Evolutionary conservation across 2,797 vertebrate species (phyloP), one percentile per base, ranked within the genome.

Genomic region (Meda fulgida): DNA sequence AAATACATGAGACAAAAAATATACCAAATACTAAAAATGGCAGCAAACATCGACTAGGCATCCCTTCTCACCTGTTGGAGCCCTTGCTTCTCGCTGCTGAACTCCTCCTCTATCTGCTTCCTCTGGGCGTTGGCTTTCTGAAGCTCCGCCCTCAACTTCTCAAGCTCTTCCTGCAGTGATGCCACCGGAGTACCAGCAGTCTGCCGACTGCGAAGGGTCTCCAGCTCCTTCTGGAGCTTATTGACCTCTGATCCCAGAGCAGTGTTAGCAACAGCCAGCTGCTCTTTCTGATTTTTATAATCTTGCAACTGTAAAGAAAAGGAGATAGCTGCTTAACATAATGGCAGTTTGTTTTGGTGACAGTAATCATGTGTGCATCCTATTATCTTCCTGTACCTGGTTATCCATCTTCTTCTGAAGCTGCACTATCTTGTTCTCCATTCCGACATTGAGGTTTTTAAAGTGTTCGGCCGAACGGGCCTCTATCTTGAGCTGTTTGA

Each of bases 361-460:
- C 23, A 8, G n/a, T 31, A 67, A n/a, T 51, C 16, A 31, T 7
- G 16, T 14, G 7, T 48, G 16, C 23, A 66, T 55, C 7, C 14
- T 70, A 6, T 38, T 36, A 77, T 60, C 8, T 34, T 48, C 11
- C 9, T 0, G 14, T 87, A 99, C 98, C 97, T 98, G 97, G 77
- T 98, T 97, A 0, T 99, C 97, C 9, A 99, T 95, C 93, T 97
- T 99, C 89, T 97, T 96, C 89, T 98, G 97, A 18, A 99, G 95
- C 90, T 99, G 97, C 0, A 99, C 96, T 23, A 99, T 97, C 91
- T 99, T 99, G 92, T 98, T 99, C 95, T 99, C 98, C 98, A 99
- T 99, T 80, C 98, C 98, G 0, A 95, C 92, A 40, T 97, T 98
- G 91, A 99, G 97, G 9, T 97, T 97, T 92, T 97, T 98, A 70